Evolutionary conservation across 2,888 invertebrate genomes (phyloP), one percentile per base, ranked within the genome.

Genomic region (Hydraecia micacea): DNA sequence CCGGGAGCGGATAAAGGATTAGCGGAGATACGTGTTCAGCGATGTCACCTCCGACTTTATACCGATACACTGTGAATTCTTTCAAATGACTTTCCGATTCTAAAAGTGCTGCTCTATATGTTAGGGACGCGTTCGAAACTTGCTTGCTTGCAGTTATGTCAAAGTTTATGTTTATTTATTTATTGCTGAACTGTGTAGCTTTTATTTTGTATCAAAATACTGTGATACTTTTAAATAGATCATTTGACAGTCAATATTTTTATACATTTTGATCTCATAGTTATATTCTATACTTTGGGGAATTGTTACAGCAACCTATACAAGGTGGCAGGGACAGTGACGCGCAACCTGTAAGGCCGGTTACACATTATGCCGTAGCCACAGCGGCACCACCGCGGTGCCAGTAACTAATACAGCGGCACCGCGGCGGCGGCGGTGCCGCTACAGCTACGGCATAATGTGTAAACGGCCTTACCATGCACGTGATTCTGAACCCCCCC

Each of bases 11-110:
- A 89, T 91, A 89, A 91, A 91, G 93, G 93, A 95, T 95, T 95
- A 95, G 92, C 87, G 91, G 89, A 93, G 87, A 92, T 92, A 93
- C 93, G 91, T 92, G 92, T 95, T 92, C 92, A 89, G 90, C 90
- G 90, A 88, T 91, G 92, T 94, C 93, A 93, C 92, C 90, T 92
- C 90, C 88, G 91, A 92, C 93, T 93, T 93, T 91, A 88, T 89
- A 92, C 88, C 91, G 92, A 93, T 93, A 93, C 90, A 91, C 88
- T 87, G 84, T 82, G 77, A 83, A 90, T 90, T 91, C 89, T 90
- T 89, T 87, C 86, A 88, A 89, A 87, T 86, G 86, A 86, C 86
- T 88, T 87, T 84, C 79, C 79, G 66, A 89, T 88, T 87, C 82
- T 81, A 86, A 88, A 86, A 83, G 87, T 83, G 80, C 80, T 88